Evolutionary conservation across 2,888 invertebrate genomes (phyloP), one percentile per base, ranked within the genome.

Genomic region (Odontothrips loti): DNA sequence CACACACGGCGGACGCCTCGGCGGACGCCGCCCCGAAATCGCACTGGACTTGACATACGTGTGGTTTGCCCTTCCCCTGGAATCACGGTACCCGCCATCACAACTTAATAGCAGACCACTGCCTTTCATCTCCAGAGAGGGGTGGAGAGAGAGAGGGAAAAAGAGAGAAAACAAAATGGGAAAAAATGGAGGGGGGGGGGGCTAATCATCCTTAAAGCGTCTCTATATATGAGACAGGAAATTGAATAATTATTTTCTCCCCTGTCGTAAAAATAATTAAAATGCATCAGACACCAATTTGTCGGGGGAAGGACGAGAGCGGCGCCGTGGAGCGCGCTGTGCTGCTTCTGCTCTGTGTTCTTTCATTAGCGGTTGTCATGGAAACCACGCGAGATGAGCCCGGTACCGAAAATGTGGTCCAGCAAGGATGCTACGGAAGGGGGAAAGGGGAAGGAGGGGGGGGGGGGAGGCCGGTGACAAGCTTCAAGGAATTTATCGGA

Each of bases 191-290:
- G 34, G 34, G 34, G 34, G 34, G 34, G 34, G 27, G 27, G 23
- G 68, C 68, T 75, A 75, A 75, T 75, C 68, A 75, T 75, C 68
- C 68, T 27, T 27, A 75, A 75, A 75, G 68, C 68, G 27, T 75
- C 68, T 75, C 68, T 75, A 75, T 75, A 75, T 75, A 75, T 75
- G 68, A 75, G 68, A 75, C 68, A 75, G 68, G 68, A 75, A 75
- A 75, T 75, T 75, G 68, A 75, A 75, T 75, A 75, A 75, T 75
- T 75, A 75, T 75, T 75, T 75, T 75, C 68, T 27, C 68, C 68
- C 23, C 68, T 75, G 68, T 75, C 68, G 68, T 75, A 75, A 75
- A 75, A 75, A 75, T 75, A 75, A 75, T 75, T 75, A 75, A 75
- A 75, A 75, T 75, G 68, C 68, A 75, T 75, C 68, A 75, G 68